A percentile compares a stretch with the other conserved stretches of the same genome.
These are phyloP conservation scores for Clostera curtula DNA, from an alignment of 2,888 invertebrate genomes.

Conservation along the genomic window DNA sequence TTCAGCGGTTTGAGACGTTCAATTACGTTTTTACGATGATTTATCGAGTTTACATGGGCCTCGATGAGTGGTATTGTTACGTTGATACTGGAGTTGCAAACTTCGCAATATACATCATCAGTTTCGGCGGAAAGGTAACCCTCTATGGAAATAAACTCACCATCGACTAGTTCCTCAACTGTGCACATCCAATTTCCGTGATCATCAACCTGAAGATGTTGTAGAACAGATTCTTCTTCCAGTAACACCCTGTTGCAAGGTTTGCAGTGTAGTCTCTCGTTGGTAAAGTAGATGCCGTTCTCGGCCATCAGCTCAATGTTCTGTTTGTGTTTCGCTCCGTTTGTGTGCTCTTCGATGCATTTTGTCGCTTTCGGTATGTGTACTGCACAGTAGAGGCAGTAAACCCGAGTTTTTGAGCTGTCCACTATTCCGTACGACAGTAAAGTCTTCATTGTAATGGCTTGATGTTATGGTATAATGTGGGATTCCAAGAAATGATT, in stretches of 20 bases:
- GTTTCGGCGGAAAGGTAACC: conserved; percentile 38
- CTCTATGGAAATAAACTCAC: conserved; percentile 44
- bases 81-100: conserved; percentile 30
- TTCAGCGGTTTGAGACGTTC: conserved; percentile 43
- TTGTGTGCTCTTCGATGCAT: conserved; percentile 53
- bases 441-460: conserved; percentile 43
- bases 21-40: too few relatives aligned
- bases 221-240: conserved; percentile 37
- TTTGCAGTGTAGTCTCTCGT: conserved; percentile 39
- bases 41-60: too few relatives aligned
- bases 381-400: conserved; percentile 51
- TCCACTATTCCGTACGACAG: conserved; percentile 41
- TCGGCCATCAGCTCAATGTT: conserved; percentile 42
- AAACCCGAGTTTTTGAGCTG: conserved; percentile 47
- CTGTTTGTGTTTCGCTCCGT: conserved; percentile 48
- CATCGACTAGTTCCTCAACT: conserved; percentile 43
- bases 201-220: conserved; percentile 39
- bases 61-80: conserved; percentile 39
- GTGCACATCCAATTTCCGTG: conserved; percentile 48
- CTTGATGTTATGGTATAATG: conserved; percentile 8
- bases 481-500: too few relatives aligned
- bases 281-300: conserved; percentile 37
- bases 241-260: conserved; percentile 36
- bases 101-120: conserved; percentile 42
- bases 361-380: conserved; percentile 49